A percentile compares a stretch with the other conserved stretches of the same genome.
These are phyloP conservation scores for Nasonia longicornis DNA, from an alignment of 1,140 invertebrate genomes.

Conservation along the genomic window DNA sequence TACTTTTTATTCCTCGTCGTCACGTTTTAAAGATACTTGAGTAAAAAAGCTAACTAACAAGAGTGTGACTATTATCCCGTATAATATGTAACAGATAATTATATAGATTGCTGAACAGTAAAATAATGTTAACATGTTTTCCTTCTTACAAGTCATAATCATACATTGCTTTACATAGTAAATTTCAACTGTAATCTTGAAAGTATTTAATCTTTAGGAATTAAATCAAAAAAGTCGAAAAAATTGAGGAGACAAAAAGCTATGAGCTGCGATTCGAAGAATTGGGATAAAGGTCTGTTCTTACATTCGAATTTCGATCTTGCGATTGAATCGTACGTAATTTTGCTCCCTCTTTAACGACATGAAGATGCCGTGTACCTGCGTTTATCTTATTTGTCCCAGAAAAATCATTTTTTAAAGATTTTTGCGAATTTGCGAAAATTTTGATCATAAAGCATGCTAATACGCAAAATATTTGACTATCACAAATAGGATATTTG, in stretches of 20 bases:
- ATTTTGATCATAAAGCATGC: too few species aligned
- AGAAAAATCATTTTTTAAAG: not conserved
- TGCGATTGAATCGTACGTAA: conserved; percentile 33
- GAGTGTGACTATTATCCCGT: not conserved
- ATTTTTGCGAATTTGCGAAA: too few species aligned
- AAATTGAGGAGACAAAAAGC: conserved; percentile 19
- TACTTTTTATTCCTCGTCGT: not conserved
- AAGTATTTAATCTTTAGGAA: conserved; percentile 28
- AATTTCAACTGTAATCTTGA: conserved; percentile 16
- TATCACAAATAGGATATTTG: too few species aligned
- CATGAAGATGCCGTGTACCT: conserved; percentile 1
- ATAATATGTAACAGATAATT: not conserved
- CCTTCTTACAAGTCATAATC: conserved; percentile 24
- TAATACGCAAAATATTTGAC: too few species aligned
- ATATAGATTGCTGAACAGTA: not conserved
- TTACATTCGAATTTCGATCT: conserved; percentile 9
- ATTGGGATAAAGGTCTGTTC: conserved; percentile 36
- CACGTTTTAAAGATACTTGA: not conserved
- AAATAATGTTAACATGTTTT: not conserved
- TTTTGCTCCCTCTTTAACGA: not conserved
- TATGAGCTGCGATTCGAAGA: conserved; percentile 18
- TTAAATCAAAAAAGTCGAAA: conserved; percentile 36
- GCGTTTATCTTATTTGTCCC: not conserved
- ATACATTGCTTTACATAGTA: not conserved
- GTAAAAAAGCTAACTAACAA: not conserved